These are phyloP conservation scores for Ephydatia muelleri DNA, from an alignment of 37 sponge, comb jelly and placozoan genomes.

Conservation along the genomic window DNA sequence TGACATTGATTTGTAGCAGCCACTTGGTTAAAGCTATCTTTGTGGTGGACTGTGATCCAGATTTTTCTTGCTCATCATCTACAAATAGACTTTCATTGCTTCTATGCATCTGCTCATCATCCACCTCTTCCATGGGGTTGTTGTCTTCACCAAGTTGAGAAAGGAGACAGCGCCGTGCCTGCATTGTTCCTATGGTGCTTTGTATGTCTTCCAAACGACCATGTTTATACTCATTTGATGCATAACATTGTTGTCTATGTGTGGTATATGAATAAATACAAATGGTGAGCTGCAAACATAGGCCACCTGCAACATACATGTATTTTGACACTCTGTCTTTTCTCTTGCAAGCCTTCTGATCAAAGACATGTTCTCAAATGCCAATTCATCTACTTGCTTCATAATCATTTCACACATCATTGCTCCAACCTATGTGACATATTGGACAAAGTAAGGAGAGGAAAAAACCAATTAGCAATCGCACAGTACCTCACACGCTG, in stretches of 20 bases:
- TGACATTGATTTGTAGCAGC: background rate
- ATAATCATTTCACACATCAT: slow-evolving; percentile 69
- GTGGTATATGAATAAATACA: no score
- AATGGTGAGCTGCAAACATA: no score
- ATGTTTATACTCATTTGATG: no score
- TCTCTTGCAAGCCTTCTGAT: slow-evolving; percentile 39
- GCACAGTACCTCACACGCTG: slow-evolving; percentile 59
- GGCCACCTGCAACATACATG: no score
- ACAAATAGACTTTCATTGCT: slow-evolving; percentile 19
- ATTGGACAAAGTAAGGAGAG: background rate
- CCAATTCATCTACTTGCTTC: slow-evolving; percentile 72
- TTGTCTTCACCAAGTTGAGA: no score
- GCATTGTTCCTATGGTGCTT: no score
- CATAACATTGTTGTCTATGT: no score
- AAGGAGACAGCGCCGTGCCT: no score
- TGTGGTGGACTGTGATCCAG: background rate
- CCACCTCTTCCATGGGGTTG: no score
- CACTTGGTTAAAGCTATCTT: background rate
- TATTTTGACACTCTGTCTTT: slow-evolving; percentile 36
- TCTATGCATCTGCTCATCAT: background rate
- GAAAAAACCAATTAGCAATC: background rate
- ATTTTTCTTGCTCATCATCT: background rate
- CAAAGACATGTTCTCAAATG: slow-evolving; percentile 28
- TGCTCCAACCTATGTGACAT: slow-evolving; percentile 47
- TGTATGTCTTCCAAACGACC: no score